Conservation (phyloP, 2,113 vertebrate species). For the Embiotoca jacksoni region DNA sequence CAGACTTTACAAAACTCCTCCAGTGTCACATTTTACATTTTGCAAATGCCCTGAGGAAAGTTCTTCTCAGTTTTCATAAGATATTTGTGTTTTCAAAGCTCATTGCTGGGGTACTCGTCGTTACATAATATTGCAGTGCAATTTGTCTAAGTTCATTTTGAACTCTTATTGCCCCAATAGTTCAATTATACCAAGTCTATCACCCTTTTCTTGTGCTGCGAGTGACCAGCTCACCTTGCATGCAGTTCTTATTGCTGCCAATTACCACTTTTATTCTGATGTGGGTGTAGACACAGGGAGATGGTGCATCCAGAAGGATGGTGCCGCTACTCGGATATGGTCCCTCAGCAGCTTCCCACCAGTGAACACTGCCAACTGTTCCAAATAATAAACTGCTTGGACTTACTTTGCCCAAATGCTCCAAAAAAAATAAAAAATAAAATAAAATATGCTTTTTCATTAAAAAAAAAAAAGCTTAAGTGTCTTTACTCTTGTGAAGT, state of each 20-base stretch:
- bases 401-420: background rate
- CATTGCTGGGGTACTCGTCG: background rate
- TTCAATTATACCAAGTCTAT: too few species aligned
- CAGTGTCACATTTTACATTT: too few species aligned
- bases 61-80: too few species aligned
- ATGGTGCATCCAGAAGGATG: constrained; percentile 16
- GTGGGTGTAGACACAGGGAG: constrained; percentile 23
- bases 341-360: constrained; percentile 22
- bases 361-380: background rate
- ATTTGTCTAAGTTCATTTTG: background rate
- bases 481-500: too few species aligned
- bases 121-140: background rate
- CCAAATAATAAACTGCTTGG: background rate
- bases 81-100: background rate
- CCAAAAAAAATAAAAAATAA: background rate
- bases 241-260: constrained; percentile 1
- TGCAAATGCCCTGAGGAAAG: too few species aligned
- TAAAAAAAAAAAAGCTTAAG: too few species aligned
- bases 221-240: background rate
- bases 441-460: too few species aligned
- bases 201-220: background rate
- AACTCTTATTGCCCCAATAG: background rate
- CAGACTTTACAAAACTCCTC: too few species aligned
- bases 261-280: background rate
- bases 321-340: background rate